Evolutionary conservation across 1,140 invertebrate genomes (phyloP).

Genomic region (Scaptodrosophila lebanonensis): DNA sequence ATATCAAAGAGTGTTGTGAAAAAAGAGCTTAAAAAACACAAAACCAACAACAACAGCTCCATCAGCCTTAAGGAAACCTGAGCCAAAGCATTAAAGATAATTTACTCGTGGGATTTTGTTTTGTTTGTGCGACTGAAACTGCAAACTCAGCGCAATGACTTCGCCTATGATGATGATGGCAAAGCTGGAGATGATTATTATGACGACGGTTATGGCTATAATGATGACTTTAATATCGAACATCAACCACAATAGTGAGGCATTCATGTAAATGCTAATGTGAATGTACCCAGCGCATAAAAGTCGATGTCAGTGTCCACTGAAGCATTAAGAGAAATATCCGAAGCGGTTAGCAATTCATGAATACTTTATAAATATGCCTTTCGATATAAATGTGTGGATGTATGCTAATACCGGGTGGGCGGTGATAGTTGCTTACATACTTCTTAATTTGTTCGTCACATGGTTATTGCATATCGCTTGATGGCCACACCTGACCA

Average conservation of each 20-base stretch:
- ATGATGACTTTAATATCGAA: conserved; percentile 40
- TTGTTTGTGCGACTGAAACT: conserved; percentile 40
- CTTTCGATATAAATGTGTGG: too few relatives aligned
- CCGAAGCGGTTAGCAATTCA: too few relatives aligned
- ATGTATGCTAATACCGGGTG: too few relatives aligned
- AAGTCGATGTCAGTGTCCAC: conserved; percentile 66
- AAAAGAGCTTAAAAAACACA: conserved; percentile 16
- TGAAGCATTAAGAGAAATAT: conserved; percentile 41
- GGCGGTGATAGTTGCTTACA: too few relatives aligned
- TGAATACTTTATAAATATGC: too few relatives aligned
- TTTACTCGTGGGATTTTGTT: conserved; percentile 61
- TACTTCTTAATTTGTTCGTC: too few relatives aligned
- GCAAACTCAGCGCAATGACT: conserved; percentile 66
- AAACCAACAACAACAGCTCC: too few relatives aligned
- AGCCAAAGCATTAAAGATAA: conserved; percentile 55
- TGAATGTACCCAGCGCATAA: conserved; percentile 37
- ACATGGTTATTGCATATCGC: too few relatives aligned
- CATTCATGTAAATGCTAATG: conserved; percentile 31
- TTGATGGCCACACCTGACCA: too few relatives aligned
- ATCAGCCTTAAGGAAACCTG: conserved; percentile 48
- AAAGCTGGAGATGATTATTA: not conserved
- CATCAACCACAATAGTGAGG: conserved; percentile 7
- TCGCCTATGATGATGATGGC: conserved; percentile 1
- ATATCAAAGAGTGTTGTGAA: too few relatives aligned
- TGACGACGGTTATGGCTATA: not conserved